Conservation (phyloP, 2,888 invertebrate genomes). For the Leptogaster cylindrica region DNA sequence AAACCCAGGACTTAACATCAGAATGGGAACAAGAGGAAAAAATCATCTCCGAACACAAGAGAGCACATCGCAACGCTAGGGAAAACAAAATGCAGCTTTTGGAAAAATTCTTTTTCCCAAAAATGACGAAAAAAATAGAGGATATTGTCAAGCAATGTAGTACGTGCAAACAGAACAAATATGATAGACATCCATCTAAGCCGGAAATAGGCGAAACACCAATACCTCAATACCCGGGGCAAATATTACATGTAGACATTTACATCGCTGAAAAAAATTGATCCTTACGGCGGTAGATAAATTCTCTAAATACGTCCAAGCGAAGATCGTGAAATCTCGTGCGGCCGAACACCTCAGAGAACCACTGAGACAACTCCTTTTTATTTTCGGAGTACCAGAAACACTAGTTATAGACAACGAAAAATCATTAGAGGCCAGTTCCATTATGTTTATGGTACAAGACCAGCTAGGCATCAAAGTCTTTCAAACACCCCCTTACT, state of each 20-base stretch:
- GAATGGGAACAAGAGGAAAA: background rate
- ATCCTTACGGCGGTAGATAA: slow-evolving; percentile 43
- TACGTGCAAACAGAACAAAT: slow-evolving; percentile 43
- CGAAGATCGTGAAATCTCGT: slow-evolving; percentile 17
- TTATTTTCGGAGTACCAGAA: slow-evolving; percentile 43
- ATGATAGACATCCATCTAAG: slow-evolving; percentile 40
- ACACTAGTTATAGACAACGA: slow-evolving; percentile 46
- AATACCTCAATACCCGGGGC: slow-evolving; percentile 44
- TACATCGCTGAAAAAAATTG: no score
- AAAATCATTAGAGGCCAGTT: slow-evolving; percentile 41
- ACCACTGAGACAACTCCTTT: slow-evolving; percentile 44
- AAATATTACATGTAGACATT: slow-evolving; percentile 43
- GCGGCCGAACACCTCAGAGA: slow-evolving; percentile 39
- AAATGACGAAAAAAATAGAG: slow-evolving; percentile 42
- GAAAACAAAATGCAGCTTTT: slow-evolving; percentile 8
- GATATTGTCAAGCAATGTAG: slow-evolving; percentile 40
- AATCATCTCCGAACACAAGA: slow-evolving; percentile 4
- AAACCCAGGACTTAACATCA: background rate
- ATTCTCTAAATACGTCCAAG: slow-evolving; percentile 14
- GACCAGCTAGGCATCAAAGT: slow-evolving; percentile 39
- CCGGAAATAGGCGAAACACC: slow-evolving; percentile 42
- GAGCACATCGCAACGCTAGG: background rate
- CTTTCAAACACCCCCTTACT: slow-evolving; percentile 8
- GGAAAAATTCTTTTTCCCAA: slow-evolving; percentile 44
- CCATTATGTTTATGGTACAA: slow-evolving; percentile 40